A percentile compares a stretch with the other conserved stretches of the same genome.
These are phyloP conservation scores for Archilochus colubris DNA, from an alignment of 2,113 vertebrate genomes.

Conservation along the genomic window DNA sequence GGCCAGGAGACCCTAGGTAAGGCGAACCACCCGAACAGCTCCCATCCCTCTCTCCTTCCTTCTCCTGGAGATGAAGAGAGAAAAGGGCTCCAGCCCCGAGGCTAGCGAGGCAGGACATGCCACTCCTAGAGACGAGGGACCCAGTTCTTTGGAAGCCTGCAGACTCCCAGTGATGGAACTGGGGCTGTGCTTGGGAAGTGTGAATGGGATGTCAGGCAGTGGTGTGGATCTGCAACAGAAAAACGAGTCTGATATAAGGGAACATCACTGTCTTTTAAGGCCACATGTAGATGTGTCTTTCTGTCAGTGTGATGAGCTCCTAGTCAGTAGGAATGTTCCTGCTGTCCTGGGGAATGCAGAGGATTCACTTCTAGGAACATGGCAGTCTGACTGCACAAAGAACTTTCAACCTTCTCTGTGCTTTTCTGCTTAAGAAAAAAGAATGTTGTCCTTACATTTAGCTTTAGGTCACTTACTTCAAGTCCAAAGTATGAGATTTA, in stretches of 20 bases:
- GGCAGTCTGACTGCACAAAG: background rate
- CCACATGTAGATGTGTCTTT: background rate
- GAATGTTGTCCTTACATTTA: background rate
- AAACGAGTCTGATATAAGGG: background rate
- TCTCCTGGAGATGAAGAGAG: background rate
- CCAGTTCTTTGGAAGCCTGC: background rate
- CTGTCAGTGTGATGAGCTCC: background rate
- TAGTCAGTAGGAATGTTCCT: background rate
- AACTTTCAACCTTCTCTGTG: conserved; percentile 40
- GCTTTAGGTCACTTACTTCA: conserved; percentile 34
- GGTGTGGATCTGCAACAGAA: background rate
- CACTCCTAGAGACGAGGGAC: accelerated
- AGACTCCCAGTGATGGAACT: background rate
- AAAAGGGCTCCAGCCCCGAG: background rate
- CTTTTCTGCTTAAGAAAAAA: conserved; percentile 13
- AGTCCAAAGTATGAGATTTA: conserved; percentile 48
- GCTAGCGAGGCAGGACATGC: background rate
- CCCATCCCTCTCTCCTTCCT: background rate
- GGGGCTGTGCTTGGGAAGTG: background rate
- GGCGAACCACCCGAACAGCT: background rate
- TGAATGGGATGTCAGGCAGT: background rate
- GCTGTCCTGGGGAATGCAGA: background rate
- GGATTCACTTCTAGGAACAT: conserved; percentile 40
- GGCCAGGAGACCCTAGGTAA: conserved; percentile 81
- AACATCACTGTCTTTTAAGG: background rate